These are phyloP conservation scores for Graphium colonna DNA, from an alignment of 2,888 invertebrate species.

Conservation along the genomic window DNA sequence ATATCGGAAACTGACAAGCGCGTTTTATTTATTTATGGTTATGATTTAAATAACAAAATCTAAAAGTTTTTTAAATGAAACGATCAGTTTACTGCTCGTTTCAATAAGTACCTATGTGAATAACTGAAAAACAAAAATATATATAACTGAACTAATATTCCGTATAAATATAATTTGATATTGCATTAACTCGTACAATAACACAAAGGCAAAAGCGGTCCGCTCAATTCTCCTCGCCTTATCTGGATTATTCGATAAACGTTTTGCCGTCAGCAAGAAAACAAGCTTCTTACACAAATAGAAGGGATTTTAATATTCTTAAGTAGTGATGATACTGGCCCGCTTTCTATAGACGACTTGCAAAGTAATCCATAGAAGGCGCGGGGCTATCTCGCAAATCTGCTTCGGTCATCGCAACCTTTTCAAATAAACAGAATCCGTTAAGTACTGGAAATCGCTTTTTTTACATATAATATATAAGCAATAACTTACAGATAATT, in stretches of 20 bases:
- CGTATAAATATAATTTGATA: background rate
- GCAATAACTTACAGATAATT: conserved; percentile 1
- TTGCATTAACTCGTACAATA: conserved; percentile 6
- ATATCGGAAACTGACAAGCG: too few relatives aligned
- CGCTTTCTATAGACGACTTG: conserved; percentile 73
- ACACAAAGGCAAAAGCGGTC: conserved; percentile 18
- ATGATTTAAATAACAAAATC: too few relatives aligned
- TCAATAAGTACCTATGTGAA: too few relatives aligned
- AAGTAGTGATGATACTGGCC: conserved; percentile 76
- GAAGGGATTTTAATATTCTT: conserved; percentile 78
- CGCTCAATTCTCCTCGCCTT: conserved; percentile 44
- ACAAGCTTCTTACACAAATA: conserved; percentile 75
- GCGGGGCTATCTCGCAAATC: conserved; percentile 72
- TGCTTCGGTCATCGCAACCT: conserved; percentile 77
- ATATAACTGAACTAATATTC: too few relatives aligned
- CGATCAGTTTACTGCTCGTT: too few relatives aligned
- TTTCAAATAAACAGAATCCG: conserved; percentile 75
- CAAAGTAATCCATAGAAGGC: conserved; percentile 77
- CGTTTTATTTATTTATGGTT: too few relatives aligned
- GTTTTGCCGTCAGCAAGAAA: conserved; percentile 60
- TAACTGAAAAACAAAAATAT: too few relatives aligned
- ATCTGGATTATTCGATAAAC: conserved; percentile 63
- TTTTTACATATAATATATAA: conserved; percentile 36
- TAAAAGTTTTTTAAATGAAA: too few relatives aligned
- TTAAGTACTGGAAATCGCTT: conserved; percentile 47